Base-by-base conservation (phyloP, 2,888 invertebrate species). In the Apodemia mormo region DNA sequence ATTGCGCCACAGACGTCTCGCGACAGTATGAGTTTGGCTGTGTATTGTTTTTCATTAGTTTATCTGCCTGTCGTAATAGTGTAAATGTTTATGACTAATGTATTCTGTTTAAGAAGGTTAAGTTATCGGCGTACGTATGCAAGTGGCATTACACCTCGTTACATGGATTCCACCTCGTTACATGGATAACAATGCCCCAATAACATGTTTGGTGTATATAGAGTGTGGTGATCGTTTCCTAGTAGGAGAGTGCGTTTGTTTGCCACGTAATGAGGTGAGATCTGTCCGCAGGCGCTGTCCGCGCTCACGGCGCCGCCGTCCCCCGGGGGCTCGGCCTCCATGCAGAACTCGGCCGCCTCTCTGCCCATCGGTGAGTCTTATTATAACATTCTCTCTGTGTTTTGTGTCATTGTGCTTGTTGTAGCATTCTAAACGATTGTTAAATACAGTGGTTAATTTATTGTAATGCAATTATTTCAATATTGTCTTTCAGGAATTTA, bases 281-380 rank as follows among this genome's bases (percentile, higher is more conserved):
- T 10, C 1, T 10, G 43, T 43, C 43, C 70, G 66, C 0, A 93
- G 93, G 90, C 92, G 2, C 78, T 93, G 1, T 92, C 93, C 0
- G 83, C 93, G 0, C 79, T 94, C 0, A 93, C 93, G 0, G 94
- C 94, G 45, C 94, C 94, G 0, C 92, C 94, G 0, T 94, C 94
- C 0, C 94, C 94, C 0, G 90, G 93, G 1, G 90, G 40, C 40
- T 5, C 92, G 8, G 90, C 91, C 0, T 92, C 94, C 1, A 74
- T 85, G 58, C 90, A 92, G 3, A 92, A 89, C 77, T 91, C 92
- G 0, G 91, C 93, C 6, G 92, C 93, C 8, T 93, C 93, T 0
- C 81, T 94, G 56, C 94, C 94, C 2, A 89, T 93, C 74, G 92
- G 94, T 94, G 80, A 89, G 84, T 76, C 49, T 68, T 40, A 43